Percentiles rank a stretch among this genome's conserved stretches.
Evolutionary conservation across 1,140 invertebrate species (phyloP).

Genomic region (Polyergus mexicanus): DNA sequence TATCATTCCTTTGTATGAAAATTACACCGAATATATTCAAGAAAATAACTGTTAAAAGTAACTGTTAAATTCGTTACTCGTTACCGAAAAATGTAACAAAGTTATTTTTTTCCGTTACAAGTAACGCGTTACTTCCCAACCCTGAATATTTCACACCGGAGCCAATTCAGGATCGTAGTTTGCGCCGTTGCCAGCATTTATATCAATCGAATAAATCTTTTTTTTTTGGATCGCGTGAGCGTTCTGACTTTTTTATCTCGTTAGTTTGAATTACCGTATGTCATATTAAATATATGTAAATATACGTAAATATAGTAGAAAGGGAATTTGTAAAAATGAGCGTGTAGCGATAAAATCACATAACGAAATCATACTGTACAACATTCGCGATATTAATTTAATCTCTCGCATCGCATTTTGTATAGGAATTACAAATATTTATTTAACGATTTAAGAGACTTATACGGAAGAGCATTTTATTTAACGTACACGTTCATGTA

Average conservation of each 20-base stretch:
- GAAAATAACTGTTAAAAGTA: no score
- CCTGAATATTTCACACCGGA: not conserved
- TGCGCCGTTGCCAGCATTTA: not conserved
- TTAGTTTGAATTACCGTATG: not conserved
- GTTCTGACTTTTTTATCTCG: constrained; percentile 8
- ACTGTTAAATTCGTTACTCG: no score
- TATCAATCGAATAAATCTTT: not conserved
- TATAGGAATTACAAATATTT: not conserved
- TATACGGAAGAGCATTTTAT: not conserved
- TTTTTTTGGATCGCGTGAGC: constrained; percentile 22
- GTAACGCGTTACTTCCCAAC: no score
- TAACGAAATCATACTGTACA: not conserved
- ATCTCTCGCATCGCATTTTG: not conserved
- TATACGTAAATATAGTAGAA: not conserved
- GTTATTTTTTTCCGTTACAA: no score
- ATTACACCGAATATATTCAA: no score
- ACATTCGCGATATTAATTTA: not conserved
- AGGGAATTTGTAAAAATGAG: not conserved
- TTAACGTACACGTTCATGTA: not conserved
- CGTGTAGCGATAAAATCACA: constrained; percentile 32
- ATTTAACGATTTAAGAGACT: constrained; percentile 19
- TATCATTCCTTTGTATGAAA: no score
- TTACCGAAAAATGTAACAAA: no score
- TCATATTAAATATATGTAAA: not conserved
- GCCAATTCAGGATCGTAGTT: not conserved